Percentiles rank a stretch among this genome's conserved stretches.
These are phyloP conservation scores for Thumatha senex DNA, from an alignment of 2,888 invertebrate species.

Conservation along the genomic window DNA sequence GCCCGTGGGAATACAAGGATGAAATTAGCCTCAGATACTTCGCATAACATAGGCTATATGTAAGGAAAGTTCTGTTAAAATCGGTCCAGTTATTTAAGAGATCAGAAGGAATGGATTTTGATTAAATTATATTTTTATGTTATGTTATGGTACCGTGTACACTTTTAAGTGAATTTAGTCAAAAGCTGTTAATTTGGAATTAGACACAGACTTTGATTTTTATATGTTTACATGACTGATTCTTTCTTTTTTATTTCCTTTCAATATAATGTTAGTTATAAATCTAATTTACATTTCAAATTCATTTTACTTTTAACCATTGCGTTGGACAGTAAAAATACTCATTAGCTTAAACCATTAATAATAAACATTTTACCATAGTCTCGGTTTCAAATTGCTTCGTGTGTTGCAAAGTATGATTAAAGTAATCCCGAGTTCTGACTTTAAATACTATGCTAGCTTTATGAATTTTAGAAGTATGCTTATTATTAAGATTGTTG, in stretches of 20 bases:
- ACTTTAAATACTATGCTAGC: conserved; percentile 1
- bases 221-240: neutral
- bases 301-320: conserved; percentile 1
- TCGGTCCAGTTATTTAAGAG: too few relatives aligned
- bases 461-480: neutral
- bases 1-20: too few relatives aligned
- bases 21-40: too few relatives aligned
- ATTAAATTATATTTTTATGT: too few relatives aligned
- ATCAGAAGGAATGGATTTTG: too few relatives aligned
- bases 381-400: conserved; percentile 3
- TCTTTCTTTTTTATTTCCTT: neutral
- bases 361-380: conserved; percentile 6
- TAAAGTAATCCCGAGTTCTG: conserved; percentile 1
- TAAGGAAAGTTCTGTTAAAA: too few relatives aligned
- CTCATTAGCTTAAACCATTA: conserved; percentile 4
- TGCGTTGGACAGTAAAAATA: conserved; percentile 4
- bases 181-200: too few relatives aligned
- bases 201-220: too few relatives aligned
- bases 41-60: too few relatives aligned
- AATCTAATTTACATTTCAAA: conserved; percentile 6
- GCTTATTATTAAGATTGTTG: neutral
- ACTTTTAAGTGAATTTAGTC: too few relatives aligned
- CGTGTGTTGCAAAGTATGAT: conserved; percentile 6
- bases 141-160: too few relatives aligned
- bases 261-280: neutral